Base-by-base conservation (phyloP, 1,140 invertebrate species). In the Paracyclopina nana region DNA sequence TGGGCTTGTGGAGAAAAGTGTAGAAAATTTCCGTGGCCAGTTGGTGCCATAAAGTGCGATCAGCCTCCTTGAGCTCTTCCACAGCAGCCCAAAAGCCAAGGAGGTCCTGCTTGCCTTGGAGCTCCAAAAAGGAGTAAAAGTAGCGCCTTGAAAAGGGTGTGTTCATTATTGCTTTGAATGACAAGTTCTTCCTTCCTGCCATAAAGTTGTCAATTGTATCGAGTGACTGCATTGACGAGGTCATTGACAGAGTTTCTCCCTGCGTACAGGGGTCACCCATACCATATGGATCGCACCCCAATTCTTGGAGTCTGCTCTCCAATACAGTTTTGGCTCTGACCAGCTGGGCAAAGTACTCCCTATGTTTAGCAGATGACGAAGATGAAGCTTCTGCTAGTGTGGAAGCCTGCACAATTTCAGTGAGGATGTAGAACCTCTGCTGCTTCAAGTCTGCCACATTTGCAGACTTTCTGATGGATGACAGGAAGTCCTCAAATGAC, bases 401-500 rank as follows among this genome's bases (percentile, higher is more conserved):
- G 29, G 85, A 87, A 0, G 84, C 82, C 69, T 91, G 83, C 79
- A 90, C 86, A 55, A 90, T 80, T 69, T 88, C 84, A 22, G 78
- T 83, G 1, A 88, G 78, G 54, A 90, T 85, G 58, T 82, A 82
- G 56, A 64, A 78, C 67, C 77, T 68, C 56, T 88, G 80, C 58
- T 80, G 74, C 60, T 82, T 83, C 12, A 91, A 67, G 50, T 81
- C 76, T 59, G 86, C 81, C 42, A 86, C 62, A 64, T 83, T 82
- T 56, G 73, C 73, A 31, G 76, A 82, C 54, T 72, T 76, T 56
- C 82, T 79, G 44, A 91, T 86, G 59, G 84, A 75, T 53, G 80
- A 74, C 38, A 88, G 72, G 61, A 88, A 86, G 54, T 87, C 82
- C 63, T 91, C 83, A 62, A 85, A 88, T 12, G 79, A 83, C 53